Evolutionary conservation across 2,888 invertebrate species (phyloP).

Genomic region (Drosophila fungiperda): DNA sequence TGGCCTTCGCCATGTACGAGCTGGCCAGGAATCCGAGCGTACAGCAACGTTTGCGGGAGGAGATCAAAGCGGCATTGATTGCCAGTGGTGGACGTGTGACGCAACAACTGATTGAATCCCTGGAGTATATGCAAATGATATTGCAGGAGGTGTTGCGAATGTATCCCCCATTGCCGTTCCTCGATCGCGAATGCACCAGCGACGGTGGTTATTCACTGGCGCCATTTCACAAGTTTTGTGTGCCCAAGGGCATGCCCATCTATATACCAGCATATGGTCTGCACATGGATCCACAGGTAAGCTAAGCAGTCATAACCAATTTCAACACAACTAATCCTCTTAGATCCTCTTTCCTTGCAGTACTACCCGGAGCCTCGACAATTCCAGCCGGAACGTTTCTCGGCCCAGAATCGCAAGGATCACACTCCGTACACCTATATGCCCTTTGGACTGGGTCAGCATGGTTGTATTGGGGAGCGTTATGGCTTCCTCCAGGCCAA

Average conservation of each 20-base stretch:
- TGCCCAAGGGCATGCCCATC: constrained; percentile 83
- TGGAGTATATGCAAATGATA: constrained; percentile 85
- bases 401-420: constrained; percentile 78
- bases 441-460: constrained; percentile 85
- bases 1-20: constrained; percentile 85
- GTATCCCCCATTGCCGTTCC: constrained; percentile 84
- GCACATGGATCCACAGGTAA: constrained; percentile 83
- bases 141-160: constrained; percentile 82
- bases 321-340: not conserved
- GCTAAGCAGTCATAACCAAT: not conserved
- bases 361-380: constrained; percentile 82
- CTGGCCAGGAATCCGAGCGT: constrained; percentile 84
- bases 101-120: constrained; percentile 83
- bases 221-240: constrained; percentile 72
- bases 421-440: constrained; percentile 83
- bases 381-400: constrained; percentile 85
- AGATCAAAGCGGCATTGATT: constrained; percentile 83
- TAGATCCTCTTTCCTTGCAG: constrained; percentile 49
- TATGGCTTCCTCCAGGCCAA: constrained; percentile 83
- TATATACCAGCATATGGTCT: constrained; percentile 82
- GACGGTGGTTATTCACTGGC: constrained; percentile 69
- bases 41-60: constrained; percentile 84
- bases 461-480: constrained; percentile 85
- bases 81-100: constrained; percentile 83
- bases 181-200: constrained; percentile 83